Conservation (phyloP, 2,888 invertebrate genomes). For the Macroteleia sp. region DNA sequence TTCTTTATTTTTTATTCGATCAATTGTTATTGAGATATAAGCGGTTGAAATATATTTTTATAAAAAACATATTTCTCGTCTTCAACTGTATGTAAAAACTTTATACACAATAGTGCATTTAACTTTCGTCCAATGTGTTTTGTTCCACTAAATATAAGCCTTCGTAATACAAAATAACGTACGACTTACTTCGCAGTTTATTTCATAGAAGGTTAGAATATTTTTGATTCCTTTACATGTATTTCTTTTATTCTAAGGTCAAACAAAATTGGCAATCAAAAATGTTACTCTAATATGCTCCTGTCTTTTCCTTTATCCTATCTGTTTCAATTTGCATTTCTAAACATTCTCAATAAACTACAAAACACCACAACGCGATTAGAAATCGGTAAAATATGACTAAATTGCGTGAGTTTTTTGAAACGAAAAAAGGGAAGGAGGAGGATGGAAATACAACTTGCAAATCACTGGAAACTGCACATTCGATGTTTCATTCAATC, state of each 20-base stretch:
- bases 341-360: conserved; percentile 60
- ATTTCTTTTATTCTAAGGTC: no score
- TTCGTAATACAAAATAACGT: conserved; percentile 43
- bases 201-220: conserved; percentile 15
- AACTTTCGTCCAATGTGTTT: conserved; percentile 59
- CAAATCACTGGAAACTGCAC: conserved; percentile 34
- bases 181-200: conserved; percentile 11
- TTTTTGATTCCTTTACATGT: no score
- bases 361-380: conserved; percentile 56
- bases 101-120: conserved; percentile 57
- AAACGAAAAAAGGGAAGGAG: conserved; percentile 12
- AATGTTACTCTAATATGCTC: not conserved
- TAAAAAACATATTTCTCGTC: conserved; percentile 57
- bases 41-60: conserved; percentile 61
- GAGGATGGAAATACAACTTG: conserved; percentile 18
- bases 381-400: conserved; percentile 51
- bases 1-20: no score
- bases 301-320: no score
- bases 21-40: no score
- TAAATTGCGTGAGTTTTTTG: conserved; percentile 13
- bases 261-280: conserved; percentile 21
- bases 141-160: conserved; percentile 35
- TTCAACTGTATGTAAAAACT: conserved; percentile 51
- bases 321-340: no score
- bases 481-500: conserved; percentile 56